Conservation (phyloP, 2,888 invertebrate genomes). For the Lysandra coridon region DNA sequence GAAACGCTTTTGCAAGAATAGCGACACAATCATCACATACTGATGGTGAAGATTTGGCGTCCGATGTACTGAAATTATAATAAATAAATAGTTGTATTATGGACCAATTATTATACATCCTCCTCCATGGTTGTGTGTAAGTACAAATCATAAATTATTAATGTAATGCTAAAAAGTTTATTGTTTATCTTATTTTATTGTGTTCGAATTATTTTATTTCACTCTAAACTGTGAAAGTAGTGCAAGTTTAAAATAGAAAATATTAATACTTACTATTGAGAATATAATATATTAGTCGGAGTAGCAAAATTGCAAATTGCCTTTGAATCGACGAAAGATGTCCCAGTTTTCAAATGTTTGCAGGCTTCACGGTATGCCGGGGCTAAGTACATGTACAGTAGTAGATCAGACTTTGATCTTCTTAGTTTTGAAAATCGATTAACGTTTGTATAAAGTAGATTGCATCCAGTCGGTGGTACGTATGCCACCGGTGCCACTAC, state of each 20-base stretch:
- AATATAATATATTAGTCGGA: not conserved
- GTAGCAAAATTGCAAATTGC: not conserved
- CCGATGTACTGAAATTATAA: not conserved
- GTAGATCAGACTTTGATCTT: not conserved
- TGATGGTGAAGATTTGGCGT: not conserved
- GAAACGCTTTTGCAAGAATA: not conserved
- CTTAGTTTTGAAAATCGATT: not conserved
- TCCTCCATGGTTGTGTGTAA: too few species aligned
- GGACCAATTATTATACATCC: too few species aligned
- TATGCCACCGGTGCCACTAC: conserved; percentile 7
- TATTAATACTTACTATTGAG: not conserved
- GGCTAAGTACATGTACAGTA: not conserved
- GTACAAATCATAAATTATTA: too few species aligned
- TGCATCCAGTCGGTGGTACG: not conserved
- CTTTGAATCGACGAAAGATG: not conserved
- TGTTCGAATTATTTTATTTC: too few species aligned
- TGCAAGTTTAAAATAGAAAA: not conserved
- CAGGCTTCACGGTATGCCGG: not conserved
- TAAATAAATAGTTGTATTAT: not conserved
- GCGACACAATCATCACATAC: not conserved
- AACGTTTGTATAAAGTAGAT: not conserved
- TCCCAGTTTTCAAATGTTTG: not conserved
- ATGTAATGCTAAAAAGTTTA: too few species aligned
- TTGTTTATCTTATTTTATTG: too few species aligned
- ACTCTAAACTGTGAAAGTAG: too few species aligned